A percentile compares a stretch with the other conserved stretches of the same genome.
These are phyloP conservation scores for Ceuthmochares aereus DNA, from an alignment of 2,113 vertebrate species.

Conservation along the genomic window DNA sequence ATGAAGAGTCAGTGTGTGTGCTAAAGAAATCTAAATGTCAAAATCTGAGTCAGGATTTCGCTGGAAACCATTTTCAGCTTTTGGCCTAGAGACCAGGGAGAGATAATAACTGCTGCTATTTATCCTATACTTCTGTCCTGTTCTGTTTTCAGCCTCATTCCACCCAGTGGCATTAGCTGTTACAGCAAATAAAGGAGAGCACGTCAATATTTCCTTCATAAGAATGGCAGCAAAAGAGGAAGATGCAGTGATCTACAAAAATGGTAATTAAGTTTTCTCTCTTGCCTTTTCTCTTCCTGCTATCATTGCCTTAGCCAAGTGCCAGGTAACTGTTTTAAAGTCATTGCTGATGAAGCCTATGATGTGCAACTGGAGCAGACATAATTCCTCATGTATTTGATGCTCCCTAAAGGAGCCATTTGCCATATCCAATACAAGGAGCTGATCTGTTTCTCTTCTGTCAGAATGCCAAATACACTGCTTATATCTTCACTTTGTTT, in stretches of 20 bases:
- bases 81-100: neutral
- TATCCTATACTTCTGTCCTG: neutral
- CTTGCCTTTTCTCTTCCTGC: neutral
- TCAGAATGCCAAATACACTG: neutral
- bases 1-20: neutral
- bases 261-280: slow-evolving; percentile 71
- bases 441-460: neutral
- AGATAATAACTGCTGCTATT: neutral
- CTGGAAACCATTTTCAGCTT: neutral
- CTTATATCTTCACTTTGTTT: neutral
- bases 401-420: neutral
- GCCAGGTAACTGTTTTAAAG: neutral
- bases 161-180: slow-evolving; percentile 83
- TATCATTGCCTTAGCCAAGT: neutral
- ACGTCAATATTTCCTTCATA: slow-evolving; percentile 82
- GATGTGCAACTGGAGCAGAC: neutral
- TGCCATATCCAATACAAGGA: neutral
- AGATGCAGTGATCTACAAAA: slow-evolving; percentile 87
- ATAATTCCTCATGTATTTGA: neutral
- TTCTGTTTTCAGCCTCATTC: slow-evolving; percentile 81
- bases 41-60: neutral
- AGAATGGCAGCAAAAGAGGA: slow-evolving; percentile 80
- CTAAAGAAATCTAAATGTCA: neutral
- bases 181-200: slow-evolving; percentile 85
- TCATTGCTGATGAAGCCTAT: neutral